Conservation (phyloP, 37 sponge, comb jelly and placozoan genomes). For the Tethya wilhelma region DNA sequence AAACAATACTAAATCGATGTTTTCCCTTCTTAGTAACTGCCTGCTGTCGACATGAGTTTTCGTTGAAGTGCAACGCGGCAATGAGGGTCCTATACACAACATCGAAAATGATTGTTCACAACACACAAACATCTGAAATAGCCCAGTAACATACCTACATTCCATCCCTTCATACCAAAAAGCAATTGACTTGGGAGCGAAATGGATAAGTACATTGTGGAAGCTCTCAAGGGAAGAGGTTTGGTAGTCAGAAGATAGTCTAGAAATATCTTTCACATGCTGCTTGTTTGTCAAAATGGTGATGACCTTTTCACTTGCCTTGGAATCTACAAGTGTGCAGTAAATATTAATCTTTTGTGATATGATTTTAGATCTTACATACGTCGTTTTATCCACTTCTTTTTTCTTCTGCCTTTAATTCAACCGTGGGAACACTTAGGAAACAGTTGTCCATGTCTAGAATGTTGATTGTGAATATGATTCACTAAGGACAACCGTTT, state of each 20-base stretch:
- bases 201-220: conserved; percentile 65
- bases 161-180: conserved; percentile 64
- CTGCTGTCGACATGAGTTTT: no score
- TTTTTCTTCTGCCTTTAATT: conserved; percentile 10
- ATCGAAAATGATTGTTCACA: no score
- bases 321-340: neutral
- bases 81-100: no score
- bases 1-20: no score
- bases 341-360: neutral
- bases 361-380: neutral
- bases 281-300: neutral
- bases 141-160: no score
- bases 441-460: conserved; percentile 26
- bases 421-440: conserved; percentile 40
- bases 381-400: conserved; percentile 64
- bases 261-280: conserved; percentile 24
- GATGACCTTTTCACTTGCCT: conserved; percentile 3
- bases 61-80: no score
- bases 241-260: conserved; percentile 48
- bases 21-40: no score
- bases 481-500: conserved; percentile 59
- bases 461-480: conserved; percentile 58
- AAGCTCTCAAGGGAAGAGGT: conserved; percentile 60
- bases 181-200: conserved; percentile 63
- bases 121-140: no score